These are phyloP conservation scores for Montipora capricornis DNA, from an alignment of 64 coral and sea anemone species.

Conservation along the genomic window DNA sequence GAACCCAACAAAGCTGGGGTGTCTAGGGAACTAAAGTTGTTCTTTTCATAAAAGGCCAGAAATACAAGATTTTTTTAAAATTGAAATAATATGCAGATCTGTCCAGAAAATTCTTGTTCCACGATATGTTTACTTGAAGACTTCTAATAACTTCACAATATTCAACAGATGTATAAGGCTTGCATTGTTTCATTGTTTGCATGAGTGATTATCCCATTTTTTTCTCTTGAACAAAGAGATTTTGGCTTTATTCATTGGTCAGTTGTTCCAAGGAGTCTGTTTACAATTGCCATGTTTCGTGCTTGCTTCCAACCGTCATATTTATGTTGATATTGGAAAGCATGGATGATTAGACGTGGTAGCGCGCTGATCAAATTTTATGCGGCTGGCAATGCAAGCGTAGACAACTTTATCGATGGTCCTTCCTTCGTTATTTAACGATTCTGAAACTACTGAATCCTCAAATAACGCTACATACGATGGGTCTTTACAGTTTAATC, in stretches of 20 bases:
- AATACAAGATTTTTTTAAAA: too few species aligned
- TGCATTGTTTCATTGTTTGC: slow-evolving; percentile 4
- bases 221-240: neutral
- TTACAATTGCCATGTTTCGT: neutral
- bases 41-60: too few species aligned
- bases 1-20: neutral
- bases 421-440: neutral
- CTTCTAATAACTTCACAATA: neutral
- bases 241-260: neutral
- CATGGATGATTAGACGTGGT: neutral
- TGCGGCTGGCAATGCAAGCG: neutral
- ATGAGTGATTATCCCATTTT: neutral
- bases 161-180: neutral
- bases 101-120: neutral
- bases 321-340: neutral
- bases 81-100: too few species aligned
- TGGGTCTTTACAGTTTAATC: neutral
- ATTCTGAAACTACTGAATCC: neutral
- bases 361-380: neutral
- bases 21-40: neutral
- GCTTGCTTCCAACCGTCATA: neutral
- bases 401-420: neutral
- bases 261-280: neutral
- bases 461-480: neutral
- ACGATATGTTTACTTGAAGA: neutral